Evolutionary conservation across 1,140 invertebrate species (phyloP).

Genomic region (Drosophila willistoni): DNA sequence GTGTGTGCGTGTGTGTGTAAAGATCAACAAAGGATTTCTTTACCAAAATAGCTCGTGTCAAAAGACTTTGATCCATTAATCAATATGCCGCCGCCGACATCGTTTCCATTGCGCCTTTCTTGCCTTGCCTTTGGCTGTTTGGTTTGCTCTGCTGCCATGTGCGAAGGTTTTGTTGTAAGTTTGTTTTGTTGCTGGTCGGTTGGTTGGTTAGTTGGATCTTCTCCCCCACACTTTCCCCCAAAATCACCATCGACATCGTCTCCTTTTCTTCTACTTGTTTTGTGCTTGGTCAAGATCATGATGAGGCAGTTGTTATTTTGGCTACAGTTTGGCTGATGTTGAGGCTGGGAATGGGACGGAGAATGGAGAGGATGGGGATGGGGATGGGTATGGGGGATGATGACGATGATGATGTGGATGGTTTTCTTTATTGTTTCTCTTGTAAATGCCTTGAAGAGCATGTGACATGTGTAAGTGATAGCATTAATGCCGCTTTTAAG

Average conservation of each 20-base stretch:
- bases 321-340: slow-evolving; percentile 47
- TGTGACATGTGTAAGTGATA: slow-evolving; percentile 81
- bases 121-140: neutral
- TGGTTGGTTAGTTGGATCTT: slow-evolving; percentile 1
- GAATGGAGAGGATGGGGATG: neutral
- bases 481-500: slow-evolving; percentile 78
- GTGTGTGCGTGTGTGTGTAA: slow-evolving; percentile 65
- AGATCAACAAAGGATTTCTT: slow-evolving; percentile 82
- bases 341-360: slow-evolving; percentile 39
- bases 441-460: slow-evolving; percentile 69
- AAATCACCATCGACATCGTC: slow-evolving; percentile 26
- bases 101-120: slow-evolving; percentile 4
- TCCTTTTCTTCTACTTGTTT: slow-evolving; percentile 34
- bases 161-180: slow-evolving; percentile 65
- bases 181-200: slow-evolving; percentile 25
- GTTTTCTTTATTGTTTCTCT: slow-evolving; percentile 63
- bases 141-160: slow-evolving; percentile 28
- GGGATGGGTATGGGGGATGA: slow-evolving; percentile 22
- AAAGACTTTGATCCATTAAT: slow-evolving; percentile 83
- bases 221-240: neutral
- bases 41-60: slow-evolving; percentile 83
- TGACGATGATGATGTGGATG: slow-evolving; percentile 23
- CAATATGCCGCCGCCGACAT: slow-evolving; percentile 73
- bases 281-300: slow-evolving; percentile 73
- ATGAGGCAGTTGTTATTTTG: slow-evolving; percentile 72